Percentiles rank a stretch among this genome's conserved stretches.
Conservation (phyloP, 2,113 vertebrate genomes). For the Lepus americanus region DNA sequence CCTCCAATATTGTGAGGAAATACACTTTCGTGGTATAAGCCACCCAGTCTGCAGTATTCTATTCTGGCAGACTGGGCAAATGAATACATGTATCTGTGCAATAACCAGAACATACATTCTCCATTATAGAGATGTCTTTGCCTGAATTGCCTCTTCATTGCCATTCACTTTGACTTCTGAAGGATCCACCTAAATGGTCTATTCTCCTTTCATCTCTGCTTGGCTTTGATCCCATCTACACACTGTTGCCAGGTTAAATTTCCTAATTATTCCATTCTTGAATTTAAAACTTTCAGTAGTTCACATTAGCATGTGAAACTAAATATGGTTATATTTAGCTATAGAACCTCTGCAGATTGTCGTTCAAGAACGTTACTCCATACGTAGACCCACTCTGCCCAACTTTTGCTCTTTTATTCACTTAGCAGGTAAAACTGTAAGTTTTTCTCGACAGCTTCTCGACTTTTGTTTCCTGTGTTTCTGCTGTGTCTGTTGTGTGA, state of each 20-base stretch:
- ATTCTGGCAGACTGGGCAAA: not conserved
- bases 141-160: not conserved
- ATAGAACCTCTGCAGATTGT: not conserved
- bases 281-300: slow-evolving; percentile 36
- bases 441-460: not conserved
- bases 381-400: not conserved
- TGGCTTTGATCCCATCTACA: not conserved
- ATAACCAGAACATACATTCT: not conserved
- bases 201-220: not conserved
- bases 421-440: not conserved
- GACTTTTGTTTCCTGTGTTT: not conserved
- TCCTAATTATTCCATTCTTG: not conserved
- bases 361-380: not conserved
- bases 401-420: not conserved
- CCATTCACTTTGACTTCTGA: not conserved
- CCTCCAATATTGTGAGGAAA: not conserved
- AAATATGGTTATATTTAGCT: not conserved
- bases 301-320: slow-evolving; percentile 2
- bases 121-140: not conserved
- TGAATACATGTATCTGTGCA: not conserved
- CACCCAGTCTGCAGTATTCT: not conserved
- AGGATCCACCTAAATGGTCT: not conserved
- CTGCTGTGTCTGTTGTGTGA: not conserved
- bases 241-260: not conserved
- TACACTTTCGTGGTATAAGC: not conserved